Evolutionary conservation across 2,797 vertebrate genomes (phyloP).

Genomic region (Acomys russatus): DNA sequence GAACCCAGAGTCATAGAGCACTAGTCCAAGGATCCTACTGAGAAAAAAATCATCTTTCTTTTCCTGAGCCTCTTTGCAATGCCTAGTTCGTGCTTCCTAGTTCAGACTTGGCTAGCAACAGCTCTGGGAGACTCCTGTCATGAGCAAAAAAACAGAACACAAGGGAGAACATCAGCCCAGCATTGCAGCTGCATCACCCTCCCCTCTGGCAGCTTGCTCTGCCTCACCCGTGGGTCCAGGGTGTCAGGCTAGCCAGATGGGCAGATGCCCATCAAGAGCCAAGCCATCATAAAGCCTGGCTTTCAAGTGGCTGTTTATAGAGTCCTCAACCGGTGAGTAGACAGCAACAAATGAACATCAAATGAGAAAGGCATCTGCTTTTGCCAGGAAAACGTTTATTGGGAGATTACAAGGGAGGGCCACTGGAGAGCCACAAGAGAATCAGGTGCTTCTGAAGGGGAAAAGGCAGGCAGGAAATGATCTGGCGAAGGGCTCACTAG

Average conservation of each 20-base stretch:
- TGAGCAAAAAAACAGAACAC: background rate
- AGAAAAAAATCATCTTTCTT: background rate
- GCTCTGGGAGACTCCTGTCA: background rate
- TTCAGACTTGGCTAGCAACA: background rate
- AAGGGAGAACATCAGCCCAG: background rate
- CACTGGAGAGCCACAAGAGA: background rate
- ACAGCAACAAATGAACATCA: constrained; percentile 62
- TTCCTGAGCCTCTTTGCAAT: background rate
- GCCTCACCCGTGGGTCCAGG: background rate
- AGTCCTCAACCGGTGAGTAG: background rate
- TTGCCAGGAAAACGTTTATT: constrained; percentile 81
- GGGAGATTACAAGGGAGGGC: constrained; percentile 44
- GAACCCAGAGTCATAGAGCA: background rate
- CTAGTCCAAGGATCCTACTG: background rate
- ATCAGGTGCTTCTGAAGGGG: background rate
- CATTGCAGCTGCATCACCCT: background rate
- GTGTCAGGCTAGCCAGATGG: background rate
- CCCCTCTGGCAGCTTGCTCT: background rate
- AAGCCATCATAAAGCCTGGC: background rate
- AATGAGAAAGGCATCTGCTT: constrained; percentile 55
- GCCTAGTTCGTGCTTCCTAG: background rate
- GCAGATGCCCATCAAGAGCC: background rate
- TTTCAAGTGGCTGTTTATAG: constrained; percentile 78
- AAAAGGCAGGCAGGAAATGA: background rate
- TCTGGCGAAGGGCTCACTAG: background rate